Evolutionary conservation across 2,113 vertebrate genomes (phyloP).

Genomic region (Australoheros scitulus): DNA sequence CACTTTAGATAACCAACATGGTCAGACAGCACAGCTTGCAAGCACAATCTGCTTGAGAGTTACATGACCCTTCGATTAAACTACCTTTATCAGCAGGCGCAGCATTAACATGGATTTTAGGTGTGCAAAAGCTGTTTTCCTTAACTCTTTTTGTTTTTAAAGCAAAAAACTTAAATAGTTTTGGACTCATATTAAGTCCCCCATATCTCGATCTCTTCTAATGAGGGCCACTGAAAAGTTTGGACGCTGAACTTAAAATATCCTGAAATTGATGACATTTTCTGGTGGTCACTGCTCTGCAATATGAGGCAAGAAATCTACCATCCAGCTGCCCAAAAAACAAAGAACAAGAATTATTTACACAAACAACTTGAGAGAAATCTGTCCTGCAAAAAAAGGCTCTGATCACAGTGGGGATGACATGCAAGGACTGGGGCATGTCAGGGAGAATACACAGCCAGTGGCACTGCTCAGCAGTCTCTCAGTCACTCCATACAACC

Average conservation of each 20-base stretch:
- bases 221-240: background rate
- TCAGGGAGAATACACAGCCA: conserved; percentile 74
- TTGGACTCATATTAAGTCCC: background rate
- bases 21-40: background rate
- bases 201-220: background rate
- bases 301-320: conserved; percentile 16
- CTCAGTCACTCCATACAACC: conserved; percentile 76
- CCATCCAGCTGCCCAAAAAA: background rate
- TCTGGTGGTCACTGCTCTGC: background rate
- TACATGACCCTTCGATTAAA: background rate
- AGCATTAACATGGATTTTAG: background rate
- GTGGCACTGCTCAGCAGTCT: conserved; percentile 73
- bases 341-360: conserved; percentile 45
- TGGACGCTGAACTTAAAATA: background rate
- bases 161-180: background rate
- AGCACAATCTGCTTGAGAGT: background rate
- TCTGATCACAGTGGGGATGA: conserved; percentile 78
- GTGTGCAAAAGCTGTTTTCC: background rate
- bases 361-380: conserved; percentile 48
- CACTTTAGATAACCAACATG: background rate
- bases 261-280: background rate
- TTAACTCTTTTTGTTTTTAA: background rate
- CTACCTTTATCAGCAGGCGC: background rate
- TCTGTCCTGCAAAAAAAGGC: conserved; percentile 50
- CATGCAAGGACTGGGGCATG: conserved; percentile 74